Conservation (phyloP, 2,797 vertebrate genomes). For the Geotrypetes seraphini region DNA sequence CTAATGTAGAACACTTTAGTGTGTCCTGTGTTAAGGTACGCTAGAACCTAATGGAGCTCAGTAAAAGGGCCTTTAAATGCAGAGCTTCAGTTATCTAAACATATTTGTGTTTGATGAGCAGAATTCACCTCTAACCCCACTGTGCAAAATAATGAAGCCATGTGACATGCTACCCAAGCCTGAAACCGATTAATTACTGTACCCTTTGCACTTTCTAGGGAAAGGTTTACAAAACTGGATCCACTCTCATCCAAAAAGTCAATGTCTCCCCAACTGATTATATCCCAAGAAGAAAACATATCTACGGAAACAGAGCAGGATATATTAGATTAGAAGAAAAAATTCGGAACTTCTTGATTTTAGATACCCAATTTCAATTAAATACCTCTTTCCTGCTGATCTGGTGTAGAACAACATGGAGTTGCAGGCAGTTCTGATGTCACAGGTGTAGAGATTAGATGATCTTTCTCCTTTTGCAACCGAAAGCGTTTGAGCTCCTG, state of each 20-base stretch:
- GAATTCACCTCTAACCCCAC: no score
- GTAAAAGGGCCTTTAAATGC: no score
- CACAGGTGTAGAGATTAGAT: slow-evolving; percentile 54
- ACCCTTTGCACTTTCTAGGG: slow-evolving; percentile 34
- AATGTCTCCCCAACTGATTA: slow-evolving; percentile 62
- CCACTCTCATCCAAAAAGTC: slow-evolving; percentile 65
- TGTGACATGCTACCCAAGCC: no score
- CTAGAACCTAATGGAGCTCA: no score
- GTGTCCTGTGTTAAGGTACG: no score
- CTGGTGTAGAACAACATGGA: slow-evolving; percentile 34
- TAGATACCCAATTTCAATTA: no score
- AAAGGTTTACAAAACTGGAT: slow-evolving; percentile 45
- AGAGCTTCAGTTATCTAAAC: no score
- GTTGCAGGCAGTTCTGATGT: slow-evolving; percentile 48
- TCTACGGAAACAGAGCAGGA: slow-evolving; percentile 39
- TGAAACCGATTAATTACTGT: no score
- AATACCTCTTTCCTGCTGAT: slow-evolving; percentile 60
- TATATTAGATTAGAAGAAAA: slow-evolving; percentile 21
- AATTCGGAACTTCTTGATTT: no score
- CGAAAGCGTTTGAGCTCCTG: slow-evolving; percentile 87
- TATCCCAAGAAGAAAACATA: slow-evolving; percentile 56
- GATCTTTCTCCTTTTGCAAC: slow-evolving; percentile 78
- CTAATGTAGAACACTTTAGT: no score
- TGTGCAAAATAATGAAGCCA: no score
- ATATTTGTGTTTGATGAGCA: no score